These are phyloP conservation scores for Oithona nana DNA, from an alignment of 2,888 invertebrate species.

Conservation along the genomic window DNA sequence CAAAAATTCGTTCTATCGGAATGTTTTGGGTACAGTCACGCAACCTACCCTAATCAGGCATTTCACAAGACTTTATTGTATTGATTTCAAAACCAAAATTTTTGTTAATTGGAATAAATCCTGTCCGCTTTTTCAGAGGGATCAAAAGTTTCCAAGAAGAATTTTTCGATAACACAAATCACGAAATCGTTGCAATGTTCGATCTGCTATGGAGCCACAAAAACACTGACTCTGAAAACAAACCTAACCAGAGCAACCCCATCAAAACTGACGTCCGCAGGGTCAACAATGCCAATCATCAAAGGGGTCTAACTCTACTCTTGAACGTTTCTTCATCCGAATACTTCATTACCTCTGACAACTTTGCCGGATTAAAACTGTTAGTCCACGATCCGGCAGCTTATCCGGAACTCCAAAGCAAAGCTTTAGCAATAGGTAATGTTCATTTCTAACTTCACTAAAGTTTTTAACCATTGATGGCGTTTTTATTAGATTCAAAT, in stretches of 20 bases:
- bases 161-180: background rate
- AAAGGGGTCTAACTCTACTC: constrained; percentile 13
- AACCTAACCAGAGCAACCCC: background rate
- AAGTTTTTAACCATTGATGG: background rate
- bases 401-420: constrained; percentile 12
- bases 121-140: too few species aligned
- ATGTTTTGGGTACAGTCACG: too few species aligned
- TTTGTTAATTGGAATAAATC: too few species aligned
- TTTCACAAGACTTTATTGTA: too few species aligned
- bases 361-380: constrained; percentile 17
- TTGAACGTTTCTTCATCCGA: constrained; percentile 10
- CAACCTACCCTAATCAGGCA: too few species aligned
- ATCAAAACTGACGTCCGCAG: background rate
- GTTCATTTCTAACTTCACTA: too few species aligned
- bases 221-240: background rate
- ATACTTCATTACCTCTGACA: constrained; percentile 15
- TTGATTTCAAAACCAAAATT: too few species aligned
- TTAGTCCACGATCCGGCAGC: constrained; percentile 16
- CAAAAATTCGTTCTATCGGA: background rate
- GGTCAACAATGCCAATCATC: constrained; percentile 1
- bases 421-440: constrained; percentile 15
- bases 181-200: background rate
- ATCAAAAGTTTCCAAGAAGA: background rate
- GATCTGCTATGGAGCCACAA: background rate
- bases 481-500: background rate